Base-by-base conservation (phyloP, 1,140 invertebrate species). In the Drosophila pseudoobscura region DNA sequence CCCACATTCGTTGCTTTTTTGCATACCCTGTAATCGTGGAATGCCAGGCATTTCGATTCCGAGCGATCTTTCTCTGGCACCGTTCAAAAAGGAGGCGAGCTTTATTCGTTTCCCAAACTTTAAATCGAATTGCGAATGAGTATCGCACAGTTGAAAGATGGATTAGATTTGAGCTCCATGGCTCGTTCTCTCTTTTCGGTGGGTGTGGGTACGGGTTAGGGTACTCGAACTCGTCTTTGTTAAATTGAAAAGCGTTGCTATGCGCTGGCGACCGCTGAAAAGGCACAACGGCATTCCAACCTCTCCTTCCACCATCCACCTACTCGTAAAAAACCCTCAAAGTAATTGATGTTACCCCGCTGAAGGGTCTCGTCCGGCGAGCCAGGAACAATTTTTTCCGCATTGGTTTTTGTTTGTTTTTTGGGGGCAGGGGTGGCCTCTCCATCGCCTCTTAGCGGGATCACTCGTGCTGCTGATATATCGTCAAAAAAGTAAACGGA, bases 291-390 rank as follows among this genome's bases (percentile, higher is more conserved):
- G 65, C 68, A 69, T 69, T 70, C 52, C 66, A 70, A 70, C 29
- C 31, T 35, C 45, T 13, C 17, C 50, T 22, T 8, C 51, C n/a
- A 8, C 41, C 58, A 35, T 26, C 35, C 29, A 26, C 20, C 59
- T 24, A 39, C 35, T 39, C 35, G 35, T 5, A 56, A 68, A 75
- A 75, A 75, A 80, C 82, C 74, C 76, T 87, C 64, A 85, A 78
- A 78, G 83, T 87, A 88, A 87, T 87, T 87, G 82, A 88, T 87
- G 80, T 82, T 69, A 64, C 66, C 53, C 56, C 49, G 43, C 26
- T 58, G 54, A 55, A 46, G 70, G 58, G 61, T 59, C 47, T 44
- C 43, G 44, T 5, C 35, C 31, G 11, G 3, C 9, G 56, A 20
- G 20, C 20, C 20, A 20, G 20, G 20, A 1, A 11, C 44, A 68